Evolutionary conservation across 2,888 invertebrate genomes (phyloP).

Genomic region (Pandemis cinnamomeana): DNA sequence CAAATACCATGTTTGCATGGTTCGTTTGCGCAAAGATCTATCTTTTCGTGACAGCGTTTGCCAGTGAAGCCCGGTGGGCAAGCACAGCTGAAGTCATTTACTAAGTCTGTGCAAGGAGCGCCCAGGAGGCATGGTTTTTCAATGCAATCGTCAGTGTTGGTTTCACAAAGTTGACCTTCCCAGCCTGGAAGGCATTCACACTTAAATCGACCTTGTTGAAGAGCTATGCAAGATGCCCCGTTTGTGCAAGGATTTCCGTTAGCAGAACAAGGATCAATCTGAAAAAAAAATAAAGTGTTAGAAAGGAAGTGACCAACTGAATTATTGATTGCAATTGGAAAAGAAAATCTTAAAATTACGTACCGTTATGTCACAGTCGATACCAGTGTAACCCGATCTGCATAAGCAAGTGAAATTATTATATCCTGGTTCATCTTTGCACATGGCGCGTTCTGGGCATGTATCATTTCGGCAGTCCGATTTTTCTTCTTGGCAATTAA

Average conservation of each 20-base stretch:
- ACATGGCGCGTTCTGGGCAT: constrained; percentile 98
- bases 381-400: constrained; percentile 96
- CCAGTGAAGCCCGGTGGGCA: constrained; percentile 98
- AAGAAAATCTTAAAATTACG: constrained; percentile 51
- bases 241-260: constrained; percentile 96
- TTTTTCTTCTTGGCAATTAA: constrained; percentile 97
- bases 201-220: constrained; percentile 96
- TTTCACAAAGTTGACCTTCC: constrained; percentile 98
- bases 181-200: constrained; percentile 98
- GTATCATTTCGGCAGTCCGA: constrained; percentile 95
- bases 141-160: constrained; percentile 96
- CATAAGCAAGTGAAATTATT: constrained; percentile 97
- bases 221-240: constrained; percentile 94
- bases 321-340: neutral
- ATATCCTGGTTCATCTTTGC: constrained; percentile 96
- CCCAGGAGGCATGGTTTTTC: constrained; percentile 96
- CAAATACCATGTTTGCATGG: constrained; percentile 98
- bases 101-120: constrained; percentile 96
- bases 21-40: constrained; percentile 94
- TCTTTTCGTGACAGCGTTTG: constrained; percentile 97
- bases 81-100: constrained; percentile 96
- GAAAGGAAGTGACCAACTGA: neutral
- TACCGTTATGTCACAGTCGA: constrained; percentile 95
- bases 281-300: constrained; percentile 49
- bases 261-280: constrained; percentile 95